Evolutionary conservation across 2,888 invertebrate genomes (phyloP).

Genomic region (Nephrocerus scutellatus): DNA sequence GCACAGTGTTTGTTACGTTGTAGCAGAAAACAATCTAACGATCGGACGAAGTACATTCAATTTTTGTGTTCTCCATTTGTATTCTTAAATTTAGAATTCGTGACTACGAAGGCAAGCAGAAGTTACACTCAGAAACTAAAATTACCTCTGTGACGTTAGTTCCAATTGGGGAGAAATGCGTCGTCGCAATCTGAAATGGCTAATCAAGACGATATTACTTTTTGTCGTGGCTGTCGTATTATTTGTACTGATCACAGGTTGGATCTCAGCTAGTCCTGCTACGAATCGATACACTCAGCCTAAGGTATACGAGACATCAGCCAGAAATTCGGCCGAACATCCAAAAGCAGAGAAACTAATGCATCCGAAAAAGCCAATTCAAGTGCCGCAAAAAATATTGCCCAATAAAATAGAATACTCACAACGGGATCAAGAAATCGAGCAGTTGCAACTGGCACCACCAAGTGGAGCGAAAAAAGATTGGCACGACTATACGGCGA

Average conservation of each 20-base stretch:
- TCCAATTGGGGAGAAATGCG: too few species aligned
- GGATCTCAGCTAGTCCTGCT: slow-evolving; percentile 38
- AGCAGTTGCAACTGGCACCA: slow-evolving; percentile 20
- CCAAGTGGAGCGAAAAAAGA: slow-evolving; percentile 54
- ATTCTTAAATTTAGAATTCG: too few species aligned
- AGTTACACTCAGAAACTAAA: too few species aligned
- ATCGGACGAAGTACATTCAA: too few species aligned
- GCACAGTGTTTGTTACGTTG: too few species aligned
- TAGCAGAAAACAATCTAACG: too few species aligned
- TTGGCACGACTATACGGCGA: slow-evolving; percentile 71
- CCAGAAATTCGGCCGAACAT: too few species aligned
- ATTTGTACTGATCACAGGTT: slow-evolving; percentile 38
- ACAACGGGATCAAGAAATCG: neutral
- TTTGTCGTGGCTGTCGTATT: slow-evolving; percentile 33
- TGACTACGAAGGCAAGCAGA: too few species aligned
- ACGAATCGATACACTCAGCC: slow-evolving; percentile 30
- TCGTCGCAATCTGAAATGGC: slow-evolving; percentile 41
- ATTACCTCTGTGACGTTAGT: too few species aligned
- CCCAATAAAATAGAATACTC: neutral
- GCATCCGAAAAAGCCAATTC: slow-evolving; percentile 12
- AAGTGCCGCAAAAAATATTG: slow-evolving; percentile 1
- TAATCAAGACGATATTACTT: slow-evolving; percentile 34
- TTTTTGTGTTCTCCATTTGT: too few species aligned
- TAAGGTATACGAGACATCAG: too few species aligned
- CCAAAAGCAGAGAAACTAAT: neutral